Conservation (phyloP, 2,888 invertebrate genomes). For the Endomychus coccineus region DNA sequence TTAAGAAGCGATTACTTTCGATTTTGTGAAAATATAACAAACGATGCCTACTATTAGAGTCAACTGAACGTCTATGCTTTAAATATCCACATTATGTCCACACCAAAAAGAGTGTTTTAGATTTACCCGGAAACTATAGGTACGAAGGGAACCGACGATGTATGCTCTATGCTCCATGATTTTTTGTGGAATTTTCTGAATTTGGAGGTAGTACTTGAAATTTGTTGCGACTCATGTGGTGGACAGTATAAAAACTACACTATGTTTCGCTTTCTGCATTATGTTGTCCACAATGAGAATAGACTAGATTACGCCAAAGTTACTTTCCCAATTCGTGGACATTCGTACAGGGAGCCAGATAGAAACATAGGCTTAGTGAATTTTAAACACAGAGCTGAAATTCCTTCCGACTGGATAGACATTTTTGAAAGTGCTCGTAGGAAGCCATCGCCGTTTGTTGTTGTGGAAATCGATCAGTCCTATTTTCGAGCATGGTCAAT, state of each 20-base stretch:
- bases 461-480: constrained; percentile 15
- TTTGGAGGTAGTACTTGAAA: constrained; percentile 17
- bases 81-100: constrained; percentile 24
- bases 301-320: constrained; percentile 23
- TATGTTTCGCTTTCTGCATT: constrained; percentile 26
- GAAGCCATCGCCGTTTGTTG: constrained; percentile 22
- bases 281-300: constrained; percentile 22
- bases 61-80: constrained; percentile 14
- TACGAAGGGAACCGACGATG: constrained; percentile 26
- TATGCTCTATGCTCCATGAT: constrained; percentile 25
- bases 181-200: constrained; percentile 20
- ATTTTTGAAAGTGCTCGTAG: constrained; percentile 17
- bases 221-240: constrained; percentile 27
- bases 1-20: constrained; percentile 19
- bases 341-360: constrained; percentile 26
- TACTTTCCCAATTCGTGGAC: constrained; percentile 27
- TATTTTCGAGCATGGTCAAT: constrained; percentile 12
- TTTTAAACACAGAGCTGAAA: constrained; percentile 19
- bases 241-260: too few species aligned
- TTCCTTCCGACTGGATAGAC: constrained; percentile 22
- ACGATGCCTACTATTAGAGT: constrained; percentile 22
- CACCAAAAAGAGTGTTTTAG: constrained; percentile 23
- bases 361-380: constrained; percentile 23
- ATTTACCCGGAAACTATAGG: constrained; percentile 22
- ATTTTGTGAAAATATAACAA: constrained; percentile 22